Percentiles rank a stretch among this genome's conserved stretches.
Conservation (phyloP, 2,113 vertebrate genomes). For the Poeciliopsis prolifica region DNA sequence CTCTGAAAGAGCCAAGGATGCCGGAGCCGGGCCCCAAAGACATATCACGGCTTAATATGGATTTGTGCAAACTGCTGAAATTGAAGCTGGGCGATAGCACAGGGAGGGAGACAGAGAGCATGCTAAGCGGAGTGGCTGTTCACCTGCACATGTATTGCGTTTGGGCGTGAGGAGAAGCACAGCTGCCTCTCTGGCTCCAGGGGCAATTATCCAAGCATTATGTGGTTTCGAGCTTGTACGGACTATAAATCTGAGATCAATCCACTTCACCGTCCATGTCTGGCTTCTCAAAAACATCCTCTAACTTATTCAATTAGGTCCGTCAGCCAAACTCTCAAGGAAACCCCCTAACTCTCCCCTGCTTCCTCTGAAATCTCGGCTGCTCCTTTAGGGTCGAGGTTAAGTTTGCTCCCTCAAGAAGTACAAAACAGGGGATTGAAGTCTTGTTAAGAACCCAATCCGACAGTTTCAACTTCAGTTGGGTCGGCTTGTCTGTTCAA, state of each 20-base stretch:
- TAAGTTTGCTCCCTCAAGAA: constrained; percentile 22
- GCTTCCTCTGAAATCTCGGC: not conserved
- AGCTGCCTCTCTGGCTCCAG: constrained; percentile 5
- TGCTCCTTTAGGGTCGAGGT: constrained; percentile 21
- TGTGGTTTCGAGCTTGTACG: constrained; percentile 3
- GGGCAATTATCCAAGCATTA: constrained; percentile 33
- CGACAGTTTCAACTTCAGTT: constrained; percentile 55
- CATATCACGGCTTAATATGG: constrained; percentile 70
- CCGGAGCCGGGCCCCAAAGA: constrained; percentile 64
- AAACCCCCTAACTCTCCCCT: not conserved
- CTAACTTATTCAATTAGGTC: constrained; percentile 18
- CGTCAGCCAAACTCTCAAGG: constrained; percentile 3
- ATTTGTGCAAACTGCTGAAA: constrained; percentile 67
- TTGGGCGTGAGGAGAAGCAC: constrained; percentile 3
- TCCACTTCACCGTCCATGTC: constrained; percentile 5
- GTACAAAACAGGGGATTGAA: constrained; percentile 17
- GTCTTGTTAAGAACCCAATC: constrained; percentile 27
- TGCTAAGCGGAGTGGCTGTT: constrained; percentile 45
- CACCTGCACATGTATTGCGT: constrained; percentile 26
- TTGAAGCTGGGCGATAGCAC: constrained; percentile 52
- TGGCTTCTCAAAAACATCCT: constrained; percentile 23
- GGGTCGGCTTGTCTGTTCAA: constrained; percentile 59
- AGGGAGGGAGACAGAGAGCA: constrained; percentile 39
- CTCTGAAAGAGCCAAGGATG: constrained; percentile 63
- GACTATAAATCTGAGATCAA: constrained; percentile 24